Percentiles rank a stretch among this genome's conserved stretches.
These are phyloP conservation scores for Chloebia gouldiae DNA, from an alignment of 2,113 vertebrate genomes.

Conservation along the genomic window DNA sequence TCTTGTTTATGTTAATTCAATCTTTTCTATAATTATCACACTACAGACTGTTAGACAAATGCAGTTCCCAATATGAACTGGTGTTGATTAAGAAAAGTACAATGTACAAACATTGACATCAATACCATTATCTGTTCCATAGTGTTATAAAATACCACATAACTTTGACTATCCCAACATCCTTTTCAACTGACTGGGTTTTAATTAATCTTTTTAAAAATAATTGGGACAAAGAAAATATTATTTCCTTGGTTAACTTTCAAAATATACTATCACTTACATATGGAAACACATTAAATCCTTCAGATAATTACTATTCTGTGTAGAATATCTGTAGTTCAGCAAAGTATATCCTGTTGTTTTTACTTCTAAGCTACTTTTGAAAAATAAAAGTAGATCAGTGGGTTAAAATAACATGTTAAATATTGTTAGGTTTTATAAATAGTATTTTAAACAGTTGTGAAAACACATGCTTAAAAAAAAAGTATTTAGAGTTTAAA, in stretches of 20 bases:
- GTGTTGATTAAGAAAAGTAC: not conserved
- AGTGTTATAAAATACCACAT: fast-evolving
- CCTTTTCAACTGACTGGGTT: not conserved
- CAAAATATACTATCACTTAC: not conserved
- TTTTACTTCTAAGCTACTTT: not conserved
- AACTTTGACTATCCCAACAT: not conserved
- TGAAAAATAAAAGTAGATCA: not conserved
- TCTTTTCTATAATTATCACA: not conserved
- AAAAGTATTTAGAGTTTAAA: not conserved
- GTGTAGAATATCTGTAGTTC: not conserved
- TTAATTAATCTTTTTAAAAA: conserved; percentile 26
- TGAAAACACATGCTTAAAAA: not conserved
- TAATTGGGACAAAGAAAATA: not conserved
- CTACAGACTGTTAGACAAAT: not conserved
- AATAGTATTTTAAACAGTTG: not conserved
- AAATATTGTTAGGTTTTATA: not conserved
- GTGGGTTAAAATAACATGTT: not conserved
- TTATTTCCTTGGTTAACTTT: not conserved
- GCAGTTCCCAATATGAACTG: not conserved
- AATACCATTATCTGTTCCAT: not conserved
- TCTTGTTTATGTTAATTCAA: not conserved
- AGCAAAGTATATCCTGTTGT: not conserved
- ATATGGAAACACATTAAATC: not conserved
- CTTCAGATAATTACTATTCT: not conserved
- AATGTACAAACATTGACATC: not conserved